phyloP scores from a whole-genome alignment of 2,113 vertebrate genomes.

The Edolisoma coerulescens region DNA sequence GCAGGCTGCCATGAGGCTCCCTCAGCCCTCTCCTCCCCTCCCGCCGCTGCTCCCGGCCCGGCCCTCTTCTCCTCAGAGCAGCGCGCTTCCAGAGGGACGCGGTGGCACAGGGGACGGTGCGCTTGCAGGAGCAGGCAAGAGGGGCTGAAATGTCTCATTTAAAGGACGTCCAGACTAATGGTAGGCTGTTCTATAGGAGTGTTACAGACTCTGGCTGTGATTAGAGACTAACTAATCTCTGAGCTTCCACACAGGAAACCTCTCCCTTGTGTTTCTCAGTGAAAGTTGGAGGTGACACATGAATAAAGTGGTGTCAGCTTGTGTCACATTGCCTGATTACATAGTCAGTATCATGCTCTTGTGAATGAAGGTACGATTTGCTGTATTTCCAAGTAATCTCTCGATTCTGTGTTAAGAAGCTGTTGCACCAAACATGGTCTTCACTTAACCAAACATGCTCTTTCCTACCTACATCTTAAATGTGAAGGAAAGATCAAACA shows the following conservation, averaged over 20 bases:
- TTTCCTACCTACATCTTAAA: neutral
- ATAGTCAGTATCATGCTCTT: neutral
- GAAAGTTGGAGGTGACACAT: neutral
- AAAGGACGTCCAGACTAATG: neutral
- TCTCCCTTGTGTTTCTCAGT: neutral
- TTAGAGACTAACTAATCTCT: neutral
- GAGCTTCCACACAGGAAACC: neutral
- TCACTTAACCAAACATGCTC: neutral
- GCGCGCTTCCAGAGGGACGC: fast-evolving
- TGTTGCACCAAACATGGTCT: neutral
- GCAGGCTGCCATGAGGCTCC: too few species aligned
- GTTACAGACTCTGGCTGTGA: neutral
- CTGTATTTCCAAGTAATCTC: neutral
- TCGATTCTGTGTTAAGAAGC: neutral
- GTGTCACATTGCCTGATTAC: neutral
- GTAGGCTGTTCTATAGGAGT: fast-evolving
- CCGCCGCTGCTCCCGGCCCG: fast-evolving
- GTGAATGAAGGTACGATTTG: neutral
- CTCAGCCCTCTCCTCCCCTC: fast-evolving
- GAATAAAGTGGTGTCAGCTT: neutral
- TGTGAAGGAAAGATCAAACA: neutral
- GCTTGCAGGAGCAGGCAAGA: fast-evolving
- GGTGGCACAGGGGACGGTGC: too few species aligned
- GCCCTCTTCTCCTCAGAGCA: too few species aligned
- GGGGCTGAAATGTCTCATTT: neutral